phyloP scores from a whole-genome alignment of 2,113 vertebrate genomes.

The Hippocampus comes region DNA sequence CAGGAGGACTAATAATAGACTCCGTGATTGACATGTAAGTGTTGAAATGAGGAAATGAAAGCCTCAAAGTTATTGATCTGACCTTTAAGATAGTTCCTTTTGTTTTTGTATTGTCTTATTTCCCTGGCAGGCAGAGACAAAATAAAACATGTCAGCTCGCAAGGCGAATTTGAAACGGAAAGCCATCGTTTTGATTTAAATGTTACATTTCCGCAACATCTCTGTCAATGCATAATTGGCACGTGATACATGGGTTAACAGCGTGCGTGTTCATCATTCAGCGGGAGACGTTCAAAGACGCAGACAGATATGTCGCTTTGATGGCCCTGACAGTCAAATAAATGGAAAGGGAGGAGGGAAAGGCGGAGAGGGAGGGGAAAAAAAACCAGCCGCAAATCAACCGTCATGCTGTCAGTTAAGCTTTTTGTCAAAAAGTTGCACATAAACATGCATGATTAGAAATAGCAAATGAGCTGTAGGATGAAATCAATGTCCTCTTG shows the following conservation, averaged over 20 bases:
- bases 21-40: constrained; percentile 52
- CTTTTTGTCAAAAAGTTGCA: constrained; percentile 64
- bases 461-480: constrained; percentile 54
- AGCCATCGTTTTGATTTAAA: constrained; percentile 68
- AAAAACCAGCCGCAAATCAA: constrained; percentile 57
- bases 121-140: constrained; percentile 20
- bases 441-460: constrained; percentile 63
- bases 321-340: constrained; percentile 60
- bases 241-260: constrained; percentile 50
- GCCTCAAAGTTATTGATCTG: constrained; percentile 57
- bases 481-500: constrained; percentile 34
- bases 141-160: constrained; percentile 59
- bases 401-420: constrained; percentile 62
- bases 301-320: constrained; percentile 61
- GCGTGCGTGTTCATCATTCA: constrained; percentile 69
- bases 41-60: constrained; percentile 29
- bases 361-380: background rate
- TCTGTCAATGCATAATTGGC: constrained; percentile 66
- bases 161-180: constrained; percentile 57
- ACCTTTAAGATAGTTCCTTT: constrained; percentile 52
- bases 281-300: constrained; percentile 57
- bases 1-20: constrained; percentile 50
- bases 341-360: background rate
- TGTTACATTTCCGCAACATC: constrained; percentile 62
- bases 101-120: constrained; percentile 53